Evolutionary conservation across 2,797 vertebrate species (phyloP), one percentile per base, ranked within the genome.

Genomic region (Lepus oiostolus): DNA sequence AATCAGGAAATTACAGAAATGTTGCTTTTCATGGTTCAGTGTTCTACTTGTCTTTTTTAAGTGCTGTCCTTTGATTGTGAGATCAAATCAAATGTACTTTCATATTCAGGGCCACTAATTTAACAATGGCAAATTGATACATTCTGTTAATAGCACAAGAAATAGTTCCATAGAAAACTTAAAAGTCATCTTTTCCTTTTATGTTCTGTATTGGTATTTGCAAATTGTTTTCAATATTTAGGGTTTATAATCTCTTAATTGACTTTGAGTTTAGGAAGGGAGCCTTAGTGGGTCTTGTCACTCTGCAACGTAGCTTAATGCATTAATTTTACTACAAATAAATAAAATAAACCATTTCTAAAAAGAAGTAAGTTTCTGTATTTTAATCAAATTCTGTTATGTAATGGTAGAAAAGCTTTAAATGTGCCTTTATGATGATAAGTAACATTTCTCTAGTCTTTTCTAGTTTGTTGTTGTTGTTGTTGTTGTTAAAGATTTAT

Each of bases 121-220:
- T 63, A 60, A 70, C 4, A 71, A 72, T 7, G 28, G 4, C 7
- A 60, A 74, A 8, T 19, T 22, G 12, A 24, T 75, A 30, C 0
- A 28, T 71, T 63, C 8, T 80, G 26, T 79, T 67, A 68, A 60
- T 52, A 42, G 4, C 72, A 42, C 58, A 58, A 85, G 17, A 67
- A 81, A 47, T 68, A 72, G 81, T 67, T 94, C 13, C 60, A 5
- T 11, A 19, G 50, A 86, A 28, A 89, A 58, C 7, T 68, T 71
- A 28, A 22, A 95, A 74, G 28, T 50, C 62, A 2, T 28, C n/a
- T 79, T 72, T 94, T 76, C 62, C 62, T 93, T 93, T 16, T n/a
- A 35, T n/a, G 7, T 2, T 47, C 10, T 32, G 4, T 47, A 35
- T 7, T 16, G 5, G 2, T 74, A 30, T 74, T 74, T 68, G 17